Conservation (phyloP, 2,113 vertebrate genomes). For the Solea senegalensis region DNA sequence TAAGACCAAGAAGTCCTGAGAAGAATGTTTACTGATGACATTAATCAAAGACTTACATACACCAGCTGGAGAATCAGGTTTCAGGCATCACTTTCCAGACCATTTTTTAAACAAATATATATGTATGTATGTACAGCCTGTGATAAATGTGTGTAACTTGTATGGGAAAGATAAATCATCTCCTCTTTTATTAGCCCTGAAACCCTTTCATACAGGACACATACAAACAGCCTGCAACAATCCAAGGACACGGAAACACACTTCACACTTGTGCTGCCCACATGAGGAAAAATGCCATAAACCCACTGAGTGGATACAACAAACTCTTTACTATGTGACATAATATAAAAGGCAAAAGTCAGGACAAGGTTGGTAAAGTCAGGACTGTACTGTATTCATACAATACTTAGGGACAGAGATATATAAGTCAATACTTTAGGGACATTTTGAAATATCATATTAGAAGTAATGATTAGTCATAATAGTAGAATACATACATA, state of each 20-base stretch:
- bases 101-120: too few relatives aligned
- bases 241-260: constrained; percentile 5
- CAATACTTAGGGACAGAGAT: constrained; percentile 6
- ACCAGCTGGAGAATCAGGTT: too few relatives aligned
- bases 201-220: background rate
- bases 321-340: constrained; percentile 22
- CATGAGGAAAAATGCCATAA: constrained; percentile 9
- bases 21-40: too few relatives aligned
- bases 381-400: constrained; percentile 5
- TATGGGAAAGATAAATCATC: constrained; percentile 2
- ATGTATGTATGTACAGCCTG: too few relatives aligned
- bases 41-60: too few relatives aligned
- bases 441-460: background rate
- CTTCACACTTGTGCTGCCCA: background rate
- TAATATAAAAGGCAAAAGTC: background rate
- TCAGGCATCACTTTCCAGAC: too few relatives aligned
- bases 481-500: background rate
- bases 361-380: background rate
- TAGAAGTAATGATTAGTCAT: background rate
- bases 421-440: background rate
- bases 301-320: constrained; percentile 13
- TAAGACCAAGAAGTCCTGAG: too few relatives aligned
- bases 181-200: background rate
- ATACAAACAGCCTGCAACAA: background rate
- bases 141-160: background rate